These are phyloP conservation scores for Rhyacichthys aspro DNA, from an alignment of 2,797 vertebrate genomes.

Conservation along the genomic window DNA sequence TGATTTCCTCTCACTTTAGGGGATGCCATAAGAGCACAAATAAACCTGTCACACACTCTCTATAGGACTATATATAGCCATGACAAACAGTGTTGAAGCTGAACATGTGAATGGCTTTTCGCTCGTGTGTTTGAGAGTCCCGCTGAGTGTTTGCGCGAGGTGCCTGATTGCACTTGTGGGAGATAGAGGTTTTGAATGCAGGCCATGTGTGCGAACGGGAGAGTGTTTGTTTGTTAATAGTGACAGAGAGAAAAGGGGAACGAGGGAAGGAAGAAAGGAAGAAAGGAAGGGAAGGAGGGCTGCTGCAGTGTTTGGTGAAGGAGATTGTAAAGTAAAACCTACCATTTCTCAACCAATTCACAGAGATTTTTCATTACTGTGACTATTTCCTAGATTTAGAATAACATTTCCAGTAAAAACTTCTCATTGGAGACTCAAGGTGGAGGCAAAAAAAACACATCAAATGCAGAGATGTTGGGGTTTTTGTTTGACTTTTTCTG, in stretches of 20 bases:
- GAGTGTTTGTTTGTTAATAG: constrained; percentile 54
- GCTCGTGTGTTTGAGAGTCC: constrained; percentile 45
- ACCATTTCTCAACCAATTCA: no score
- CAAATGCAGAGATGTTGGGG: no score
- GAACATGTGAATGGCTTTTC: constrained; percentile 44
- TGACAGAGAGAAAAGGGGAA: constrained; percentile 19
- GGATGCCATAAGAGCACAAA: constrained; percentile 54
- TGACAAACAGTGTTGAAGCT: constrained; percentile 59
- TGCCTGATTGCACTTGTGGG: constrained; percentile 35
- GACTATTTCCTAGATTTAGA: background rate
- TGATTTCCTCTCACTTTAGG: constrained; percentile 27
- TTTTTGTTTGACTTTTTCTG: no score
- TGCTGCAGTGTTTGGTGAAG: constrained; percentile 43
- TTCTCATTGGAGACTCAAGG: no score
- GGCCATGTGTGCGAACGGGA: constrained; percentile 45
- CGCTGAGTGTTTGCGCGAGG: constrained; percentile 43
- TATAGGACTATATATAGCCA: constrained; percentile 62
- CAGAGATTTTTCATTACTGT: constrained; percentile 28
- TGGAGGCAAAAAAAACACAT: no score
- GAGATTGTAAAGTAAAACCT: constrained; percentile 11
- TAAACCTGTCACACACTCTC: constrained; percentile 60
- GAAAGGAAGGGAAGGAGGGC: constrained; percentile 11
- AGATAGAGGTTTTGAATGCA: constrained; percentile 54
- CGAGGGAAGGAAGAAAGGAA: constrained; percentile 9
- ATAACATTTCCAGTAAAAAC: no score